Evolutionary conservation across 2,797 vertebrate species (phyloP), one percentile per base, ranked within the genome.

Genomic region (Miichthys miiuy): DNA sequence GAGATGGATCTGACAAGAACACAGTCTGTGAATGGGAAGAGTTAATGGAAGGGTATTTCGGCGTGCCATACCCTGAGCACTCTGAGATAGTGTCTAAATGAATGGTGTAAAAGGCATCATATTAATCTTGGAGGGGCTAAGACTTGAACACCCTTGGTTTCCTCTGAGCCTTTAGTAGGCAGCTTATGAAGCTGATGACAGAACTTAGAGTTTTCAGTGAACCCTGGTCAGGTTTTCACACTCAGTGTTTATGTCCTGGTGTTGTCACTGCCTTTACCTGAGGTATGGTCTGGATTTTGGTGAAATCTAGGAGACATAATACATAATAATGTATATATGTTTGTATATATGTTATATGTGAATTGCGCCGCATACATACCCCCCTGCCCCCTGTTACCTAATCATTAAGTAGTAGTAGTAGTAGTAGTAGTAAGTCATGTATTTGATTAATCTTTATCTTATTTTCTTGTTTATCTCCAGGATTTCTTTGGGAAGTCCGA

Each of bases 401-500:
- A 21, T 18, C 25, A 57, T 7, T 34, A 17, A 27, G 27, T 1
- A 27, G 27, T 34, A 34, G 34, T 34, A 34, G 34, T 34, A 34
- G 34, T 34, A 34, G 34, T 9, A 38, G 6, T 23, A 14, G 3
- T 46, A 44, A 16, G 3, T 48, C 0, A 21, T 60, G 65, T 5
- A 7, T 23, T 46, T 50, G 1, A 13, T 55, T 68, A 0, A 55
- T 7, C 8, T 65, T 0, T n/a, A 21, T 50, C 6, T 34, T 46
- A 34, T 16, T 48, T 75, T 34, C 16, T 68, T 8, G 52, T 41
- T 60, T 64, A 10, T 80, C 68, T 70, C 2, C 87, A 99, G 98
- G 97, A 99, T 88, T 96, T 99, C 38, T 98, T 99, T 93, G 97
- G 98, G 51, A 99, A 98, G 87, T 99, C 98, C 0, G 98, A 99